Percentiles rank a stretch among this genome's conserved stretches.
These are phyloP conservation scores for Erinaceus europaeus DNA, from an alignment of 2,113 vertebrate species.

Conservation along the genomic window DNA sequence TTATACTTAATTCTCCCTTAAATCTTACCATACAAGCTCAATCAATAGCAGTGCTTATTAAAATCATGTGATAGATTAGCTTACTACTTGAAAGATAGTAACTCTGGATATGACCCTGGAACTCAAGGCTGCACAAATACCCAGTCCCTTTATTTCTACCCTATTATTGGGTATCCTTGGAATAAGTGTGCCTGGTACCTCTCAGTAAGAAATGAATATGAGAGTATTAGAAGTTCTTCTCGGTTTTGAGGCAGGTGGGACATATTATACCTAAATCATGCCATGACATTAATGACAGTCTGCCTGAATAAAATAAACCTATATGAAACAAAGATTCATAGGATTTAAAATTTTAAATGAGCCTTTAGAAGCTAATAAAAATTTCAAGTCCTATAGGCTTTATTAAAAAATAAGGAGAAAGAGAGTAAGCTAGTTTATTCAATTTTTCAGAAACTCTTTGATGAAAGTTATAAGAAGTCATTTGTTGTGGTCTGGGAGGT, in stretches of 20 bases:
- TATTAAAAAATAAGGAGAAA: no score
- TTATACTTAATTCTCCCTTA: neutral
- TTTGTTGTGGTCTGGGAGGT: no score
- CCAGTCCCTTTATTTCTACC: neutral
- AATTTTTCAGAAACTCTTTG: neutral
- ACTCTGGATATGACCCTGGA: neutral
- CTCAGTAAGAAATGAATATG: no score
- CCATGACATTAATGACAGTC: neutral
- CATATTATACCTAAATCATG: neutral
- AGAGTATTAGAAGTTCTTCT: no score
- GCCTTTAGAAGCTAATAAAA: neutral
- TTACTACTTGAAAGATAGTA: neutral
- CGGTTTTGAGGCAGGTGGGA: neutral
- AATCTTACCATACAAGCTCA: neutral
- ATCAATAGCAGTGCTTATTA: neutral
- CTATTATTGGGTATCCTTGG: no score
- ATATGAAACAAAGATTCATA: neutral
- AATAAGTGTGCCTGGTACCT: no score
- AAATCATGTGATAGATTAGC: neutral
- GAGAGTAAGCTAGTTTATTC: neutral
- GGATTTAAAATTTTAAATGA: conserved; percentile 18
- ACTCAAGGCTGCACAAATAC: neutral
- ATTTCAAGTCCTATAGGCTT: neutral
- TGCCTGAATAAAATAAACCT: neutral
- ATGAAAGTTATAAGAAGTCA: neutral